A percentile compares a stretch with the other conserved stretches of the same genome.
These are phyloP conservation scores for Brachypterus glaber DNA, from an alignment of 2,888 invertebrate species.

Conservation along the genomic window DNA sequence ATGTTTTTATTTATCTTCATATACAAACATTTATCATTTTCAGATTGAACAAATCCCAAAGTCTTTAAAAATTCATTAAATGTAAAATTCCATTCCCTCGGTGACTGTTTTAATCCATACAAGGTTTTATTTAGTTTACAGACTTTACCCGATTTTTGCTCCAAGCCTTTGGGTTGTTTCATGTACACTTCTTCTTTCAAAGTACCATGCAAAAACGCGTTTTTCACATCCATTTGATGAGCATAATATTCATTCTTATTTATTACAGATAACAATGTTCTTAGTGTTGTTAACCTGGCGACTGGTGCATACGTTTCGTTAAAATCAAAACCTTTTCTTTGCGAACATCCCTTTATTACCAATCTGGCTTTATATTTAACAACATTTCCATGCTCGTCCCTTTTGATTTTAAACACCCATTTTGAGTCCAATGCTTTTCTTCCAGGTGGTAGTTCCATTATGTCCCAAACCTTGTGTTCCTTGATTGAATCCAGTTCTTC, in stretches of 20 bases:
- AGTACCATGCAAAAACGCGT: slow-evolving; percentile 13
- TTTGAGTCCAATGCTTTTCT: slow-evolving; percentile 16
- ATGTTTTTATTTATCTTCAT: slow-evolving; percentile 5
- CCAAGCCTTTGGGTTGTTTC: slow-evolving; percentile 13
- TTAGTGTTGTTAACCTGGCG: slow-evolving; percentile 12
- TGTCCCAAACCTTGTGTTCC: slow-evolving; percentile 20
- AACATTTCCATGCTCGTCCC: slow-evolving; percentile 15
- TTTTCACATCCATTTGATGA: slow-evolving; percentile 14
- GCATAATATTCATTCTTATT: slow-evolving; percentile 7
- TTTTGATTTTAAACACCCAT: slow-evolving; percentile 22
- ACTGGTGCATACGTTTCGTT: slow-evolving; percentile 10
- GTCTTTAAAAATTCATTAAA: slow-evolving; percentile 14
- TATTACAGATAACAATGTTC: slow-evolving; percentile 8
- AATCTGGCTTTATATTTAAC: slow-evolving; percentile 23
- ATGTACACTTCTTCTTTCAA: slow-evolving; percentile 13
- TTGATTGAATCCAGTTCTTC: slow-evolving; percentile 20
- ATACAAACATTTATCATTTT: slow-evolving; percentile 17
- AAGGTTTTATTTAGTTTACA: slow-evolving; percentile 13
- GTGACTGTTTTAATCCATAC: slow-evolving; percentile 16
- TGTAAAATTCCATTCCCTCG: slow-evolving; percentile 14
- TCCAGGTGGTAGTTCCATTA: slow-evolving; percentile 13
- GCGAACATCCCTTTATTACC: slow-evolving; percentile 23
- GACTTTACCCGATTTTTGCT: slow-evolving; percentile 7
- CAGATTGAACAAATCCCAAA: slow-evolving; percentile 12
- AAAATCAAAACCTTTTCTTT: slow-evolving; percentile 11